Conservation (phyloP, 1,140 invertebrate genomes). For the Ceratosolen solmsi region DNA sequence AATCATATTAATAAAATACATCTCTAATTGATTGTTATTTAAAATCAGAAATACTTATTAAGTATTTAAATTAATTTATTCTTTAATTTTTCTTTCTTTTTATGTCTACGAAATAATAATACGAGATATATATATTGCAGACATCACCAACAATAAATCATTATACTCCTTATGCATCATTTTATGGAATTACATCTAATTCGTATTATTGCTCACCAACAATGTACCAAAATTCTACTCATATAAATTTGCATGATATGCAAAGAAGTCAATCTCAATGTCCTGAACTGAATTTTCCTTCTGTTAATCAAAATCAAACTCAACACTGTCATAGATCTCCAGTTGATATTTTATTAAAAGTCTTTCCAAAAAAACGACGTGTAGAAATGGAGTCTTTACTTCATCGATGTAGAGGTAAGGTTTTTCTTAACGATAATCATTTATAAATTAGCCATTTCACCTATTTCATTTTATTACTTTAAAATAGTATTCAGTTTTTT, state of each 20-base stretch:
- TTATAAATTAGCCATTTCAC: too few species aligned
- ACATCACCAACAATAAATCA: slow-evolving; percentile 18
- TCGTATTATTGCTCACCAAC: slow-evolving; percentile 71
- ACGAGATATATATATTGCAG: slow-evolving; percentile 54
- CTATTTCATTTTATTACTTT: too few species aligned
- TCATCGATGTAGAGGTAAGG: slow-evolving; percentile 77
- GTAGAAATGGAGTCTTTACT: slow-evolving; percentile 88
- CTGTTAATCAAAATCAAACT: slow-evolving; percentile 66
- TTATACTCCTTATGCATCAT: slow-evolving; percentile 64
- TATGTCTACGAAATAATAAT: too few species aligned
- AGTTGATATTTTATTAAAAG: slow-evolving; percentile 83
- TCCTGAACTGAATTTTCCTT: slow-evolving; percentile 61
- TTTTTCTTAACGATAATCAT: too few species aligned
- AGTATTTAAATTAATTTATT: too few species aligned
- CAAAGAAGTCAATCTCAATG: slow-evolving; percentile 67
- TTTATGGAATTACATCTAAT: slow-evolving; percentile 69
- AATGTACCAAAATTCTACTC: slow-evolving; percentile 68
- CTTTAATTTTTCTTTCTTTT: too few species aligned
- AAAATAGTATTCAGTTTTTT: too few species aligned
- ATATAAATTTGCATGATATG: slow-evolving; percentile 65
- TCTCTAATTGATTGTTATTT: too few species aligned
- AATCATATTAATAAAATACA: too few species aligned
- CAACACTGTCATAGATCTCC: slow-evolving; percentile 76
- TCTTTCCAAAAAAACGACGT: slow-evolving; percentile 89
- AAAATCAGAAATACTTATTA: too few species aligned